These are phyloP conservation scores for Platichthys flesus DNA, from an alignment of 2,113 vertebrate genomes.

Conservation along the genomic window DNA sequence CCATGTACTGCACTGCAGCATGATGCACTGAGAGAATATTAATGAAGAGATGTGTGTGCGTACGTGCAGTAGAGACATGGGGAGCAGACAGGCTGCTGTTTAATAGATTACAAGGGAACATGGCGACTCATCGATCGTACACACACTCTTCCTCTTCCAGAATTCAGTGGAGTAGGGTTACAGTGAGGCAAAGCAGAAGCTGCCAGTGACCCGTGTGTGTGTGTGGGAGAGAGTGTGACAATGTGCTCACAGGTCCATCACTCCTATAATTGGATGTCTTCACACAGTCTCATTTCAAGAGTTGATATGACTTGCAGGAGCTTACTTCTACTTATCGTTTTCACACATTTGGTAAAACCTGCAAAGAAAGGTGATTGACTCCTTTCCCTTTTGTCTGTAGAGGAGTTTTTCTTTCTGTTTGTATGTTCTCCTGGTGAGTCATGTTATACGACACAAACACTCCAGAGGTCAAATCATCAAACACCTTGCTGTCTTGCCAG, in stretches of 20 bases:
- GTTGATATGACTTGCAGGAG: too few relatives aligned
- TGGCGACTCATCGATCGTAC: conserved; percentile 65
- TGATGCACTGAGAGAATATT: conserved; percentile 56
- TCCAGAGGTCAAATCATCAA: too few relatives aligned
- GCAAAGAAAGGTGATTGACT: too few relatives aligned
- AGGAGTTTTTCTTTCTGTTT: too few relatives aligned
- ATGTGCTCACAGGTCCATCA: neutral
- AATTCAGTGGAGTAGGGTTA: conserved; percentile 60
- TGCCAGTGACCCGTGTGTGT: neutral
- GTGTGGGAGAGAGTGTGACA: neutral
- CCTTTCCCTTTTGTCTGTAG: too few relatives aligned
- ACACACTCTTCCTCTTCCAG: conserved; percentile 24
- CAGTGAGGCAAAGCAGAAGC: conserved; percentile 41
- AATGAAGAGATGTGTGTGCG: conserved; percentile 40
- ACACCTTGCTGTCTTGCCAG: too few relatives aligned
- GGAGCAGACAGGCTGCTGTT: conserved; percentile 48
- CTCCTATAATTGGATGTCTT: neutral
- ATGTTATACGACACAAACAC: too few relatives aligned
- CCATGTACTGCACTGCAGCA: conserved; percentile 55
- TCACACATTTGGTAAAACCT: too few relatives aligned
- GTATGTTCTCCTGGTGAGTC: too few relatives aligned
- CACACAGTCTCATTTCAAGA: neutral
- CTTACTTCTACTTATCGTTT: too few relatives aligned
- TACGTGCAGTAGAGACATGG: conserved; percentile 26
- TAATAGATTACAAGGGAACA: conserved; percentile 69